phyloP scores from a whole-genome alignment of 2,888 invertebrate species.

The Candidula unifasciata region DNA sequence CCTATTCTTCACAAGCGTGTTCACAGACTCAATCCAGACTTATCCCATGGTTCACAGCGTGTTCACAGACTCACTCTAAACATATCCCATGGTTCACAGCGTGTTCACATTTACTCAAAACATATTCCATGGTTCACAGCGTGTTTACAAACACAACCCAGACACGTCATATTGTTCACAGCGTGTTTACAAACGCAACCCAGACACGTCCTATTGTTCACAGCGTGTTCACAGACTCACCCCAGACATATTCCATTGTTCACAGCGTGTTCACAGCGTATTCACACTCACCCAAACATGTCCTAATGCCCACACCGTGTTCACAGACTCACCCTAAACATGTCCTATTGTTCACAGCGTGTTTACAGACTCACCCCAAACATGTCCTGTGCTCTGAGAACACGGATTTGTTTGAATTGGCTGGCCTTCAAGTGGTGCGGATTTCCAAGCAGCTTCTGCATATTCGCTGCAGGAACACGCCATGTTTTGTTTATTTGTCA shows the following conservation, averaged over 20 bases:
- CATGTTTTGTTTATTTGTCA: neutral
- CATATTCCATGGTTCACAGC: neutral
- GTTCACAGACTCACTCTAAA: too few relatives aligned
- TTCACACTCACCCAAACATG: too few relatives aligned
- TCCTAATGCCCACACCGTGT: neutral
- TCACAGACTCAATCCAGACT: conserved; percentile 30
- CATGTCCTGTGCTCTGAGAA: neutral
- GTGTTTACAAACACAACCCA: conserved; percentile 28
- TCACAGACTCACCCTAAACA: neutral
- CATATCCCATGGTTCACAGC: too few relatives aligned
- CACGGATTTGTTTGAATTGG: neutral
- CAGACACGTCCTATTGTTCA: too few relatives aligned
- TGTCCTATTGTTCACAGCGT: neutral
- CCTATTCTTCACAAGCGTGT: neutral
- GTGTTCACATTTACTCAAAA: neutral
- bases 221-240: too few relatives aligned
- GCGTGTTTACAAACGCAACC: too few relatives aligned
- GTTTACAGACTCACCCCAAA: conserved; percentile 36
- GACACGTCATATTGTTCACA: conserved; percentile 5
- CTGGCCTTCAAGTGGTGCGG: neutral
- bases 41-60: neutral
- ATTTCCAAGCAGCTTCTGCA: neutral
- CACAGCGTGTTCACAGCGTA: too few relatives aligned
- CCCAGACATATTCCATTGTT: too few relatives aligned
- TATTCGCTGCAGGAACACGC: neutral